Percentiles rank a stretch among this genome's conserved stretches.
Evolutionary conservation across 2,888 invertebrate species (phyloP).

Genomic region (Allygus modestus): DNA sequence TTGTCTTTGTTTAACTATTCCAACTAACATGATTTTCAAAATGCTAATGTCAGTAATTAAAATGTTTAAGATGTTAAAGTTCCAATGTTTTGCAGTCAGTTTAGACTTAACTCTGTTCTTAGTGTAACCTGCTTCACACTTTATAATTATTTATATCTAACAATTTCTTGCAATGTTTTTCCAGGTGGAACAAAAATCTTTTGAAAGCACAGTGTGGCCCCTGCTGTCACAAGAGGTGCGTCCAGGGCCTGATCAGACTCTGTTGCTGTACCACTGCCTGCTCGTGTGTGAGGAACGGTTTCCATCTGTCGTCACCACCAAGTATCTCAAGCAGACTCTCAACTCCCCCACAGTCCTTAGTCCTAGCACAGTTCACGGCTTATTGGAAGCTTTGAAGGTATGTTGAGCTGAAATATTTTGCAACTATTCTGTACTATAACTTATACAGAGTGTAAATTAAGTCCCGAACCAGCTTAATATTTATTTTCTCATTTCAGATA

Average conservation of each 20-base stretch:
- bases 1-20: too few relatives aligned
- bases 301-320: not conserved
- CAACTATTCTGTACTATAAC: too few relatives aligned
- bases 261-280: conserved; percentile 19
- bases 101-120: too few relatives aligned
- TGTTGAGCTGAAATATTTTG: too few relatives aligned
- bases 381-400: conserved; percentile 23
- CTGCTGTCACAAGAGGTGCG: conserved; percentile 15
- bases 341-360: not conserved
- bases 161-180: not conserved
- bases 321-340: conserved; percentile 7
- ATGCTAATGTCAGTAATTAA: too few relatives aligned
- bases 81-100: too few relatives aligned
- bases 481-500: too few relatives aligned
- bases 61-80: too few relatives aligned
- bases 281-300: conserved; percentile 27
- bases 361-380: not conserved
- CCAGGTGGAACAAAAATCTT: not conserved
- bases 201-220: conserved; percentile 2
- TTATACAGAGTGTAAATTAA: not conserved
- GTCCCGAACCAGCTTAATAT: not conserved
- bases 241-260: conserved; percentile 11
- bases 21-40: too few relatives aligned
- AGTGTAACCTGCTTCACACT: too few relatives aligned
- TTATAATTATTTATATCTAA: too few relatives aligned